Evolutionary conservation across 1,140 invertebrate species (phyloP), one percentile per base, ranked within the genome.

Genomic region (Sitodiplosis mosellana): DNA sequence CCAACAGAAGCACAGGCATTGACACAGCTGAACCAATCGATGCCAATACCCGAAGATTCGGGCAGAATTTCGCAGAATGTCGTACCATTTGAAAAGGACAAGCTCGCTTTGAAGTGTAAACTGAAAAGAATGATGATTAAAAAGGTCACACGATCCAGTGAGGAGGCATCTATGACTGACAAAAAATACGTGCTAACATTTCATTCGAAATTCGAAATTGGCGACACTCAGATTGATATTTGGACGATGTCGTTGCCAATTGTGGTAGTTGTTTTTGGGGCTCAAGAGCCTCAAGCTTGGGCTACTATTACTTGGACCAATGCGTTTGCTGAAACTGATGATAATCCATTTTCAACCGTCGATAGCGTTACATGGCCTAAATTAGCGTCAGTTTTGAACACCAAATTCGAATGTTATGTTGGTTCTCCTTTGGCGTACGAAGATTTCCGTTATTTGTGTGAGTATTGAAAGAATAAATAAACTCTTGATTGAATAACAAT

Each of bases 271-370:
- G 89, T 93, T 1, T 88, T 93, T 63, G 88, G 89, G 0, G 93
- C 92, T 67, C 90, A 94, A 67, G 89, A 94, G 63, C 87, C 88
- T 3, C 87, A 93, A 64, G 88, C 88, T 12, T 87, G 85, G 83
- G 89, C 89, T 1, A 93, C 88, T 0, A 83, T 93, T 1, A 87
- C 88, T 0, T 94, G 90, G 89, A 88, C 93, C 61, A 94, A 94
- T 66, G 87, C 87, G 2, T 93, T 93, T 68, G 83, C 86, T 34
- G 86, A 90, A 53, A 80, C 83, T 20, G 86, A 84, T 0, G 65
- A 88, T 2, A 74, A 81, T 18, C 87, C 87, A 1, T 93, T 92
- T 57, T 74, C 73, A 7, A 86, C 92, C 5, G 87, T 88, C 0
- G 87, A 91, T n/a, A n/a, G n/a, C n/a, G 82, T 80, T 11, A 72